These are phyloP conservation scores for Nycticryphes semicollaris DNA, from an alignment of 2,113 vertebrate species.

Conservation along the genomic window DNA sequence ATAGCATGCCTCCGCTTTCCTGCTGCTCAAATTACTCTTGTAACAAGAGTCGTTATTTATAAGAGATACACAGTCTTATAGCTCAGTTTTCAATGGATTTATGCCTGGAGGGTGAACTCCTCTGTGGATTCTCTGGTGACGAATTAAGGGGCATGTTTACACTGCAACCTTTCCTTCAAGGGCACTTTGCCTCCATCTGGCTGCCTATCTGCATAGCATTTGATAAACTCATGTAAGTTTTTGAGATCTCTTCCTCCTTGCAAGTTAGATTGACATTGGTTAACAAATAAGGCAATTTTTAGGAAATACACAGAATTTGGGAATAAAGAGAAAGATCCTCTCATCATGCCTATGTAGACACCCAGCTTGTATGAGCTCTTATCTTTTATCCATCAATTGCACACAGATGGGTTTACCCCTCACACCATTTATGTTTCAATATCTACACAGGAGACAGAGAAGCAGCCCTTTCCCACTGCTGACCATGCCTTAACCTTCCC, in stretches of 20 bases:
- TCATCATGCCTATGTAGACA: neutral
- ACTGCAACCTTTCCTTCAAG: neutral
- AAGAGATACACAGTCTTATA: neutral
- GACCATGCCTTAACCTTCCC: neutral
- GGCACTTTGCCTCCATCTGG: neutral
- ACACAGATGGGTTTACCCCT: neutral
- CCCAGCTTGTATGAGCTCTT: too few species aligned
- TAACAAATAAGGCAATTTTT: neutral
- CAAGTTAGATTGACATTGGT: neutral
- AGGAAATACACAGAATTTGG: neutral
- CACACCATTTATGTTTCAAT: neutral
- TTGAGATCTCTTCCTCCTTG: neutral
- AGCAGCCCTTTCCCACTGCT: neutral
- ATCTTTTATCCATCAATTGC: neutral
- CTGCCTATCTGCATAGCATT: neutral
- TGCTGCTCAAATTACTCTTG: neutral
- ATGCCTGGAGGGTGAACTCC: neutral
- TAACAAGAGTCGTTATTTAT: constrained; percentile 7
- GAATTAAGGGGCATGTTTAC: neutral
- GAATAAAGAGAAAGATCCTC: neutral
- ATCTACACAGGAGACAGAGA: neutral
- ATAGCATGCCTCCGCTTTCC: neutral
- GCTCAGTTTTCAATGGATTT: neutral
- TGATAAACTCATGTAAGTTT: neutral
- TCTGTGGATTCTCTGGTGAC: neutral